Percentiles rank a stretch among this genome's conserved stretches.
These are phyloP conservation scores for Acipenser ruthenus DNA, from an alignment of 2,797 vertebrate genomes.

Conservation along the genomic window DNA sequence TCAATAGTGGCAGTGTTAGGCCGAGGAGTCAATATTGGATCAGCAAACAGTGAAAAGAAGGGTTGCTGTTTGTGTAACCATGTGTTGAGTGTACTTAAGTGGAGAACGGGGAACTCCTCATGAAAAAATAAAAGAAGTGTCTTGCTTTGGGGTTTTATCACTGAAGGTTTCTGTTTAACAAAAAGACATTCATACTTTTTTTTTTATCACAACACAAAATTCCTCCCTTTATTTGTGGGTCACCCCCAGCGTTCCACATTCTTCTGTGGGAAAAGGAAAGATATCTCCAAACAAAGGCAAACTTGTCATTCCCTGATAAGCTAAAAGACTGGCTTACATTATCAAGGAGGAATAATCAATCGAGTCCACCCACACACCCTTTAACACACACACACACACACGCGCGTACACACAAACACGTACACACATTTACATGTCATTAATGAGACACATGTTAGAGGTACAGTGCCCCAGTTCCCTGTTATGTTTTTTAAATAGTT, in stretches of 20 bases:
- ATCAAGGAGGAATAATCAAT: too few relatives aligned
- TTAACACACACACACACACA: too few relatives aligned
- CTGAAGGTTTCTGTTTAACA: slow-evolving; percentile 46
- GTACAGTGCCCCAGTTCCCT: slow-evolving; percentile 16
- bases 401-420: too few relatives aligned
- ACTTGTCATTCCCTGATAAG: too few relatives aligned
- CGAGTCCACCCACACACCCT: too few relatives aligned
- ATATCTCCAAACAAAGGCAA: too few relatives aligned
- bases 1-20: slow-evolving; percentile 76
- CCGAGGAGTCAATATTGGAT: slow-evolving; percentile 86
- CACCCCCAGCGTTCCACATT: slow-evolving; percentile 6
- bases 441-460: slow-evolving; percentile 41
- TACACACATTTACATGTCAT: slow-evolving; percentile 36
- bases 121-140: slow-evolving; percentile 32
- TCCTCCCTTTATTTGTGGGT: slow-evolving; percentile 26
- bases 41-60: slow-evolving; percentile 74
- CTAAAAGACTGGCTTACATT: too few relatives aligned
- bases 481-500: too few relatives aligned
- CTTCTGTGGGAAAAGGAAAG: not conserved
- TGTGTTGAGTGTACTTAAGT: slow-evolving; percentile 61
- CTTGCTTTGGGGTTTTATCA: slow-evolving; percentile 31
- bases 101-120: slow-evolving; percentile 49
- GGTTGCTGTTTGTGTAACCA: slow-evolving; percentile 83
- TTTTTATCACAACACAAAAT: slow-evolving; percentile 26
- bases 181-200: slow-evolving; percentile 38